Percentiles rank a stretch among this genome's conserved stretches.
phyloP scores from a whole-genome alignment of 2,888 invertebrate species.

The Serrognathus titanus region DNA sequence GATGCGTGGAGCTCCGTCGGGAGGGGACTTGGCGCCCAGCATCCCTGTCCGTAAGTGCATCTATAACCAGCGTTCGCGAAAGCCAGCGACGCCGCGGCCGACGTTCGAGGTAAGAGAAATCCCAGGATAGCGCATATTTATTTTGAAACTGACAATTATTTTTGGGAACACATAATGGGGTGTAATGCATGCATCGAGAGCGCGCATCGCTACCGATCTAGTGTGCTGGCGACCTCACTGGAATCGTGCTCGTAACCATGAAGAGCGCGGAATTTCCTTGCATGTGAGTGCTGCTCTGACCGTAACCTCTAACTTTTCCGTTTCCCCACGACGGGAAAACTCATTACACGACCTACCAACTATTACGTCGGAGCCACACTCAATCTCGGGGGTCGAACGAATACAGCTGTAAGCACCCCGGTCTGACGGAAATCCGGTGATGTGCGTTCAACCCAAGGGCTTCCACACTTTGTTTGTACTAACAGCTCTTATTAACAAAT shows the following conservation, averaged over 20 bases:
- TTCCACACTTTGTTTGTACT: not conserved
- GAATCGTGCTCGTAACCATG: constrained; percentile 26
- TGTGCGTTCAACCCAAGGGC: constrained; percentile 11
- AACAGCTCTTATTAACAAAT: not conserved
- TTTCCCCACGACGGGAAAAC: not conserved
- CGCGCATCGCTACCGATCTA: constrained; percentile 22
- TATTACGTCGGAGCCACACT: constrained; percentile 4
- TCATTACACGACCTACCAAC: not conserved
- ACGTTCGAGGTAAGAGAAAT: constrained; percentile 32
- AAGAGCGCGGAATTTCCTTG: constrained; percentile 23
- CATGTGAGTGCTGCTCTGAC: constrained; percentile 26
- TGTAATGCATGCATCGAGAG: constrained; percentile 30
- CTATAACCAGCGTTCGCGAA: constrained; percentile 31
- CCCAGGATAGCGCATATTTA: constrained; percentile 32
- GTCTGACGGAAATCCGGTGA: constrained; percentile 45
- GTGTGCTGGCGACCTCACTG: constrained; percentile 21
- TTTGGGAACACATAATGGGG: constrained; percentile 29
- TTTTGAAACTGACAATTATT: constrained; percentile 34
- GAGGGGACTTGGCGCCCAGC: constrained; percentile 34
- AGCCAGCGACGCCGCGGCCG: constrained; percentile 28
- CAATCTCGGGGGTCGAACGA: constrained; percentile 2
- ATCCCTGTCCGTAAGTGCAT: constrained; percentile 34
- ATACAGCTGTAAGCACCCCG: constrained; percentile 41
- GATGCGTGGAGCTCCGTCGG: constrained; percentile 7
- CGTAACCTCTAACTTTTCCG: constrained; percentile 21